These are phyloP conservation scores for Alloscopus bannaensis DNA, from an alignment of 2,888 invertebrate genomes.

Conservation along the genomic window DNA sequence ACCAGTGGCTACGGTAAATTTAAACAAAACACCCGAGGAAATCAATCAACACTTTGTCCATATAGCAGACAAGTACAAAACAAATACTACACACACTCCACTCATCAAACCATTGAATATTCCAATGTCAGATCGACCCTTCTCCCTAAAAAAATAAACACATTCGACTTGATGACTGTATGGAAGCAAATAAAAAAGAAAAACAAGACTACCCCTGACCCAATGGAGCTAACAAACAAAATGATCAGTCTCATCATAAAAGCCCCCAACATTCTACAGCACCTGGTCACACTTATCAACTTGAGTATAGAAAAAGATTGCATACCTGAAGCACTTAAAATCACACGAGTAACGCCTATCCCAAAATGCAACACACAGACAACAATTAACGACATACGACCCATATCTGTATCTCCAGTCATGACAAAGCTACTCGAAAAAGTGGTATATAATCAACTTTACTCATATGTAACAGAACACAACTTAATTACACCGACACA, in stretches of 20 bases:
- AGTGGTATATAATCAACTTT: slow-evolving; percentile 19
- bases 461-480: not conserved
- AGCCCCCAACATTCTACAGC: not conserved
- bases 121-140: not conserved
- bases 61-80: not conserved
- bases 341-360: slow-evolving; percentile 14
- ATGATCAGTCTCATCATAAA: not conserved
- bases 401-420: slow-evolving; percentile 40
- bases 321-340: slow-evolving; percentile 34
- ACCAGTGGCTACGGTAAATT: not conserved
- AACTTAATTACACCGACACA: slow-evolving; percentile 34
- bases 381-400: slow-evolving; percentile 28
- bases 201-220: not conserved
- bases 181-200: not conserved
- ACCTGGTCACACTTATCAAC: not conserved
- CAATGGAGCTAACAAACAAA: not conserved
- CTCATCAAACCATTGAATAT: not conserved
- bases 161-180: not conserved
- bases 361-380: slow-evolving; percentile 34
- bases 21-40: not conserved
- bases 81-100: not conserved
- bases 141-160: not conserved
- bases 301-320: not conserved
- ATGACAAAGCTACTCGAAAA: slow-evolving; percentile 53
- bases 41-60: not conserved